Evolutionary conservation across 2,113 vertebrate genomes (phyloP), one percentile per base, ranked within the genome.

Genomic region (Pelvicachromis taeniatus): DNA sequence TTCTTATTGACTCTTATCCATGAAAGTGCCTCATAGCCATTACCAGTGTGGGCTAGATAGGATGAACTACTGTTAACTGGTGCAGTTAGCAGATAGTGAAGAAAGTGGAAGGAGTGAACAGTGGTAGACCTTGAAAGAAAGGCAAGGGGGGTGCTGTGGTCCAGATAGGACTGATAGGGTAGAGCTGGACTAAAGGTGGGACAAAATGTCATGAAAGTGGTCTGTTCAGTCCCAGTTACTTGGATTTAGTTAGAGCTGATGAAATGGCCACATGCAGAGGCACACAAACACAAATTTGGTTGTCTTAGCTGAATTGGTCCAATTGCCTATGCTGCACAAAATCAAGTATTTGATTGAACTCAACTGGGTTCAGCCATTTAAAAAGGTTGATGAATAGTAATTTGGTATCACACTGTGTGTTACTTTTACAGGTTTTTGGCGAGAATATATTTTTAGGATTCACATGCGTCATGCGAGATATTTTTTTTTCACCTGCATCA

Each of bases 131-230:
- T 68, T 55, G 63, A 82, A 85, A 91, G 56, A 56, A 85, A 92
- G 81, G 45, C 79, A 88, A 87, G 87, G 81, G 61, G 78, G 21
- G 79, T 82, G 81, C 87, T 53, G 7, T 81, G 85, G 70, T 79
- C 59, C 78, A 73, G 87, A 92, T 93, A 89, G 88, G 92, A 94
- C 56, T 86, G 65, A 86, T 90, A 87, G 92, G 89, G 89, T 86
- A 91, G 83, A 81, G 85, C 53, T 54, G 68, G 9, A 86, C 82
- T 78, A 81, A 86, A 82, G 68, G 59, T 63, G 40, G 81, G 89
- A 88, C 79, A 82, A 87, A 77, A 82, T 80, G 88, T 84, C 65
- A 35, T 50, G 73, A 81, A 84, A 86, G 86, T 83, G 31, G 83
- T 92, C 92, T 93, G 81, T 87, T 85, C 90, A 85, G 53, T 54